A percentile compares a stretch with the other conserved stretches of the same genome.
phyloP scores from a whole-genome alignment of 2,113 vertebrate genomes.

The Platysternon megacephalum region DNA sequence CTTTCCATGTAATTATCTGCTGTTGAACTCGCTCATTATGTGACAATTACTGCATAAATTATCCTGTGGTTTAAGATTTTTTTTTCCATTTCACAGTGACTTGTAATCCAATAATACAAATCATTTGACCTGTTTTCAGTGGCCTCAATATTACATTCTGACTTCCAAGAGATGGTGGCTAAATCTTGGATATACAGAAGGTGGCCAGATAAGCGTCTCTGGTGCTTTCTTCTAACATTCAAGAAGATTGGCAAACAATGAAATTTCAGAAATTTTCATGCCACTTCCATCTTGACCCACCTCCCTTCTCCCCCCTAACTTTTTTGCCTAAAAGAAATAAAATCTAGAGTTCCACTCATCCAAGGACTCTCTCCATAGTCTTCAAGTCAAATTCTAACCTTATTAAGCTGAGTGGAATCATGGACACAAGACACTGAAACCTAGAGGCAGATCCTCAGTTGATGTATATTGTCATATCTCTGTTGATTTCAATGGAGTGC shows the following conservation, averaged over 20 bases:
- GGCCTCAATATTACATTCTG: fast-evolving
- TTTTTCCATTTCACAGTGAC: slow-evolving; percentile 49
- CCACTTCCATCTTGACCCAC: background rate
- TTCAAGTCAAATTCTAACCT: background rate
- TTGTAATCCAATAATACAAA: slow-evolving; percentile 55
- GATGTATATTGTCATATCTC: background rate
- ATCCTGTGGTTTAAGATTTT: slow-evolving; percentile 57
- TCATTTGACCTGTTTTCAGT: background rate
- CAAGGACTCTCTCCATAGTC: background rate
- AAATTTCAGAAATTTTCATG: background rate
- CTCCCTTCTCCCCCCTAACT: background rate
- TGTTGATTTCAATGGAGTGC: background rate
- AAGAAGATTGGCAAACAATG: background rate
- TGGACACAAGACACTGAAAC: background rate
- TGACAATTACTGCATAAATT: slow-evolving; percentile 55
- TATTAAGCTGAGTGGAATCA: background rate
- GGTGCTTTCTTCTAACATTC: background rate
- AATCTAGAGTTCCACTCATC: background rate
- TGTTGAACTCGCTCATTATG: slow-evolving; percentile 66
- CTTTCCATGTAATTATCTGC: slow-evolving; percentile 73
- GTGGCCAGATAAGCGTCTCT: background rate
- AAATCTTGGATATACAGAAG: background rate
- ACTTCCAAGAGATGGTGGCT: background rate
- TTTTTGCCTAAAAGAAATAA: background rate
- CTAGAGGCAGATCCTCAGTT: background rate